Evolutionary conservation across 2,113 vertebrate species (phyloP).

Genomic region (Eidolon helvum): DNA sequence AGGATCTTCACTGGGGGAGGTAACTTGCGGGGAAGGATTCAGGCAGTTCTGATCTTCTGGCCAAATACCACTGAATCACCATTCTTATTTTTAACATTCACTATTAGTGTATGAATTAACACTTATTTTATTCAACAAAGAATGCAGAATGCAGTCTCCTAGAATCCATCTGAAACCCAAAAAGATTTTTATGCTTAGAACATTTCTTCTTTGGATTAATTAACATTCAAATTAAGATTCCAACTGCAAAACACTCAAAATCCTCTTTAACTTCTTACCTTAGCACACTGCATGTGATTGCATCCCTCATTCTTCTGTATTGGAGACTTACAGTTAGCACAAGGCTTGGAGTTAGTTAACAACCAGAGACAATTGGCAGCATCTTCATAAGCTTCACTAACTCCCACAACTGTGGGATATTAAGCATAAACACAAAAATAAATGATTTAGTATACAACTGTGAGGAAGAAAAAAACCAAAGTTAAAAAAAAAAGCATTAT

Average conservation of each 20-base stretch:
- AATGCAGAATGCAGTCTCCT: slow-evolving; percentile 2
- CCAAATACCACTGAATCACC: not conserved
- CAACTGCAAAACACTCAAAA: not conserved
- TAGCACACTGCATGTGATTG: slow-evolving; percentile 99
- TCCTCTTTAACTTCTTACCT: slow-evolving; percentile 85
- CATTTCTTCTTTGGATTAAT: slow-evolving; percentile 5
- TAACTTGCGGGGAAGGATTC: not conserved
- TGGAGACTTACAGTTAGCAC: slow-evolving; percentile 98
- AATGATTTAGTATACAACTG: slow-evolving; percentile 25
- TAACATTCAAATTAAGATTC: slow-evolving; percentile 24
- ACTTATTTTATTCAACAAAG: not conserved
- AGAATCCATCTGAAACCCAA: not conserved
- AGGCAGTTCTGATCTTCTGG: not conserved
- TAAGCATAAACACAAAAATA: slow-evolving; percentile 69
- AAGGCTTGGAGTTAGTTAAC: slow-evolving; percentile 96
- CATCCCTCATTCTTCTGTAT: slow-evolving; percentile 99
- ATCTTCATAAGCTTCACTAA: slow-evolving; percentile 97
- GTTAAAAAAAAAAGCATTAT: not conserved
- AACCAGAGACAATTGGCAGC: slow-evolving; percentile 99
- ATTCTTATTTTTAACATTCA: not conserved
- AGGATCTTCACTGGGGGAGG: not conserved
- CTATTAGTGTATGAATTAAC: not conserved
- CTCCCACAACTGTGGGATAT: slow-evolving; percentile 91
- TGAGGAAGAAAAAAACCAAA: not conserved
- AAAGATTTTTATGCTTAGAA: not conserved